Conservation (phyloP, 2,888 invertebrate species). For the Meganola albula region DNA sequence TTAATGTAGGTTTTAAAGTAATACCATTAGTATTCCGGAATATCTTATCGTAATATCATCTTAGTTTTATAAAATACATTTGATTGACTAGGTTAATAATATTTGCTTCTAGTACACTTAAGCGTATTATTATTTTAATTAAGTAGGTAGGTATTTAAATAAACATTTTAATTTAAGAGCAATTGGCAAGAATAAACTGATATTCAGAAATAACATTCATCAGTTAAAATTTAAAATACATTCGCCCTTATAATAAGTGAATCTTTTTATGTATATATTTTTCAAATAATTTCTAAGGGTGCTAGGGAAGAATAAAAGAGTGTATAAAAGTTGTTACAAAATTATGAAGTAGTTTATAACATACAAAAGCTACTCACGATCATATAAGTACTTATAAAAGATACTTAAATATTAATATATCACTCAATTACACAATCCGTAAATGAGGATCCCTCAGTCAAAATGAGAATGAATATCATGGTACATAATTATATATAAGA, state of each 20-base stretch:
- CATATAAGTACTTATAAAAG: constrained; percentile 50
- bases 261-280: constrained; percentile 27
- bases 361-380: constrained; percentile 74
- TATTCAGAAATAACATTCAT: too few species aligned
- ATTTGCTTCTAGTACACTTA: too few species aligned
- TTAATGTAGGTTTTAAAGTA: too few species aligned
- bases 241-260: constrained; percentile 22
- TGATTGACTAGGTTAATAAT: too few species aligned
- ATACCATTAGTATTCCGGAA: too few species aligned
- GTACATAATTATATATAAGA: constrained; percentile 25
- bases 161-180: constrained; percentile 23
- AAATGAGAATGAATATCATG: constrained; percentile 44
- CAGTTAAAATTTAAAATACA: constrained; percentile 11
- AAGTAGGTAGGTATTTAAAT: constrained; percentile 30
- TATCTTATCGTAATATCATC: too few species aligned
- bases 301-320: constrained; percentile 76
- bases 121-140: too few species aligned
- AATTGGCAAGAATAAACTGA: constrained; percentile 25
- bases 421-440: constrained; percentile 57
- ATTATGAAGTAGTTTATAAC: constrained; percentile 72
- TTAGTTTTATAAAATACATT: too few species aligned
- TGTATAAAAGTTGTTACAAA: constrained; percentile 76
- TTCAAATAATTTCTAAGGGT: constrained; percentile 52
- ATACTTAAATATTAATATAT: constrained; percentile 62
- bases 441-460: constrained; percentile 51